phyloP scores from a whole-genome alignment of 1,140 invertebrate genomes.

The Orchesella cincta region DNA sequence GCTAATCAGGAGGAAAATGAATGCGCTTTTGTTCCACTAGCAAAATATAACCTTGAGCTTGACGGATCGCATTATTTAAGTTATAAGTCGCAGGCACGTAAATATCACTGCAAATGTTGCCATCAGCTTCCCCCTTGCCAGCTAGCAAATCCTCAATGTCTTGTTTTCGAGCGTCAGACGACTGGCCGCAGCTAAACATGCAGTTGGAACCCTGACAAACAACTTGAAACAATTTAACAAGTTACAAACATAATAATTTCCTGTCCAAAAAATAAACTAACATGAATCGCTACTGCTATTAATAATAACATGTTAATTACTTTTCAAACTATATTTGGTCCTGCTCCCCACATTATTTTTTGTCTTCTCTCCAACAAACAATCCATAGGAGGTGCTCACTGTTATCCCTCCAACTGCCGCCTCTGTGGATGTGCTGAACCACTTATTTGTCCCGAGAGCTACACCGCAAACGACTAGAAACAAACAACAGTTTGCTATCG shows the following conservation, averaged over 20 bases:
- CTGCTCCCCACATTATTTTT: not conserved
- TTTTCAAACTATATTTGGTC: not conserved
- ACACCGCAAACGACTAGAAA: conserved; percentile 7
- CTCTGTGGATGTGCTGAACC: not conserved
- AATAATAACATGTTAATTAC: not conserved
- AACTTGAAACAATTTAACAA: not conserved
- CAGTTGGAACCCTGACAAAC: not conserved
- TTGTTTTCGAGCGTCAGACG: not conserved
- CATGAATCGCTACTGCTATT: not conserved
- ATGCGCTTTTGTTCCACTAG: too few species aligned
- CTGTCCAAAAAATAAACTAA: not conserved
- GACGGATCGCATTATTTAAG: too few species aligned
- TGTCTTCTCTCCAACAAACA: not conserved
- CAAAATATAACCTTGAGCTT: too few species aligned
- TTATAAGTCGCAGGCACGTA: too few species aligned
- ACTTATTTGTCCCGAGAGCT: not conserved
- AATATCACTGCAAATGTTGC: too few species aligned
- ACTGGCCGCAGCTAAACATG: conserved; percentile 20
- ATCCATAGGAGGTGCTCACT: conserved; percentile 3
- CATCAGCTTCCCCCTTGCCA: not conserved
- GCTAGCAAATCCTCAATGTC: not conserved
- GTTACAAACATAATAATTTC: not conserved
- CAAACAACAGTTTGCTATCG: conserved; percentile 15
- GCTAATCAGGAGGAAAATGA: too few species aligned
- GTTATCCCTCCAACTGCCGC: not conserved